Evolutionary conservation across 2,113 vertebrate genomes (phyloP), one percentile per base, ranked within the genome.

Genomic region (Maccullochella peelii): DNA sequence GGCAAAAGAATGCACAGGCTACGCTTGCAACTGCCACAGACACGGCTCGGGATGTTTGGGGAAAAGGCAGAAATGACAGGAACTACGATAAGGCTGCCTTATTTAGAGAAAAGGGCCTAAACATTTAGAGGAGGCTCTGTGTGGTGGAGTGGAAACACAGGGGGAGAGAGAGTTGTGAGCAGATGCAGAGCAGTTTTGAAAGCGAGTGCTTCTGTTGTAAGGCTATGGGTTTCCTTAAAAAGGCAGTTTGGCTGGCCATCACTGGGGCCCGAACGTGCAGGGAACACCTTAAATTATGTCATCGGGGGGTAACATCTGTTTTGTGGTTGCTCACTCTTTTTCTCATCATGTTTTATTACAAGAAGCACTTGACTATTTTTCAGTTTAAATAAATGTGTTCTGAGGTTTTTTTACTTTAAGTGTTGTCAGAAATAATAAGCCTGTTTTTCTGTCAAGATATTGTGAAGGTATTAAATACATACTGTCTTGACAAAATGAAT

Each of bases 1-100:
- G 97, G 97, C 88, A 93, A 96, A 97, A 96, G 96, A 97, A 97
- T 97, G 97, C 94, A 86, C 88, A 81, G 75, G 90, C 91, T 87
- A 85, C 84, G 91, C 89, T 78, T 77, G 91, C 87, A 82, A 85
- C 93, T 86, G 90, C 84, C 90, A 83, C 89, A 87, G 88, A 87
- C 82, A 73, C 87, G 78, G 92, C 86, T 90, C 44, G 82, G 94
- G 94, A 95, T 94, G 94, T 93, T 93, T 91, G 95, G 90, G 85
- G 25, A 72, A 89, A 85, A 82, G 86, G 90, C 85, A 71, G 87
- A 94, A 95, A 94, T 95, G 94, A 95, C 95, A 96, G 94, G 94
- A 95, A 95, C 93, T 88, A 79, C 63, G 94, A 95, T 95, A 94
- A 94, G 92, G 92, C 92, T 91, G 90, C 95, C 94, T 96, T 96